Evolutionary conservation across 1,140 invertebrate species (phyloP), one percentile per base, ranked within the genome.

Genomic region (Lepidotrigona ventralis): DNA sequence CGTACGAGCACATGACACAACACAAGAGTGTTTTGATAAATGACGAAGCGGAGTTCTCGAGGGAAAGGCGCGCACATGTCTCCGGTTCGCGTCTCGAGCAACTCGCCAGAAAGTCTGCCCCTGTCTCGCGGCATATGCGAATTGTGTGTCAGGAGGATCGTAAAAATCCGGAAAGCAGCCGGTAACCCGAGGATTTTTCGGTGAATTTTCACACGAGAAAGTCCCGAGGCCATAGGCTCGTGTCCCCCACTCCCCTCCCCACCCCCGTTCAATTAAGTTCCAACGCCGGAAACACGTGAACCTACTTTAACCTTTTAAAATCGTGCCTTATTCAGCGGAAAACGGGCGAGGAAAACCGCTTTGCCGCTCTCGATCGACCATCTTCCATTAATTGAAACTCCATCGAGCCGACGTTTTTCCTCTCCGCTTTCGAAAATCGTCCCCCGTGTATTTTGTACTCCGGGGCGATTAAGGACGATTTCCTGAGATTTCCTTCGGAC

Each of bases 31-130:
- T 87, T 92, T 92, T 90, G 88, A 92, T 90, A 90, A 91, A 89
- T 90, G 89, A 91, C 85, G 71, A 17, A 86, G 74, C 58, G 14
- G 63, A 81, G 33, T 74, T 83, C 75, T 79, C 21, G 74, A 46
- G 33, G 85, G 70, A 70, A 85, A 69, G 75, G 76, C 39, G 82
- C 89, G 90, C 92, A 93, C 85, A 88, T 92, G 92, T 90, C 75
- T 64, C 89, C 88, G 19, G 33, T 56, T 26, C 63, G 63, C n/a
- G 15, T 58, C 81, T 78, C 78, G 69, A 63, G 76, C 60, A 72
- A 89, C 71, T 63, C 54, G 54, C 63, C 63, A 77, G 76, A 78
- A 73, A 33, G 73, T 79, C 78, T 46, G 74, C 53, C 58, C 58
- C 39, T 83, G 73, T 83, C 64, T 87, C 54, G 33, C 39, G 33